These are phyloP conservation scores for Cyprichromis sp. DNA, from an alignment of 2,113 vertebrate species.

Conservation along the genomic window DNA sequence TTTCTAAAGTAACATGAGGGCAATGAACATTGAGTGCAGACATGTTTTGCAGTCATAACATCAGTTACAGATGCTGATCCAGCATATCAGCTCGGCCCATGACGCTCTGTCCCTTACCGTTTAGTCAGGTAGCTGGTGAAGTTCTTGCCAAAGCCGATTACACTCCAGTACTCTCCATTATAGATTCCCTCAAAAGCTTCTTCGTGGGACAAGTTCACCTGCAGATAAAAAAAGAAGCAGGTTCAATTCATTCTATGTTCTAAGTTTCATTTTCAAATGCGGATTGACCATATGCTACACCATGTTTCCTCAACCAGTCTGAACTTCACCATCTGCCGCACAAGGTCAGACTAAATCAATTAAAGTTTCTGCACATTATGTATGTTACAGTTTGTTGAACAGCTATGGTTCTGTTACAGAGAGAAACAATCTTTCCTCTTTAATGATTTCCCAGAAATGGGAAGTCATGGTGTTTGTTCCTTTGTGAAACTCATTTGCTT, in stretches of 20 bases:
- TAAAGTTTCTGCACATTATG: not conserved
- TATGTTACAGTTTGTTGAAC: rapidly evolving
- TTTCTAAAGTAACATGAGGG: not conserved
- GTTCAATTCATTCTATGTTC: not conserved
- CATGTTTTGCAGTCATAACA: not conserved
- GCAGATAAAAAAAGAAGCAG: not conserved
- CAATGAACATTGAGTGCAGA: not conserved
- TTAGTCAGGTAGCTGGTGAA: slow-evolving; percentile 72
- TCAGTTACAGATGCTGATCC: not conserved
- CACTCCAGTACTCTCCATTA: slow-evolving; percentile 72
- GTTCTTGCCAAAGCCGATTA: slow-evolving; percentile 72
- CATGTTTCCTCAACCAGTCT: not conserved
- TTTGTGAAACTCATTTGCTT: not conserved
- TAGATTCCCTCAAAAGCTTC: slow-evolving; percentile 68
- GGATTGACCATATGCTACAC: not conserved
- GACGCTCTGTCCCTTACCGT: slow-evolving; percentile 47
- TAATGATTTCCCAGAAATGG: not conserved
- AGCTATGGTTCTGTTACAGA: not conserved
- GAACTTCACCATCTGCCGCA: not conserved
- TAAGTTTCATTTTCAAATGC: not conserved
- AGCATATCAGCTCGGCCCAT: not conserved
- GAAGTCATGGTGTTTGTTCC: not conserved
- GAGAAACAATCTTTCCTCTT: not conserved
- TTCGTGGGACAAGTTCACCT: slow-evolving; percentile 63
- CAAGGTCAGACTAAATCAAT: not conserved